Conservation (phyloP, 2,797 vertebrate genomes). For the Florisuga fusca region DNA sequence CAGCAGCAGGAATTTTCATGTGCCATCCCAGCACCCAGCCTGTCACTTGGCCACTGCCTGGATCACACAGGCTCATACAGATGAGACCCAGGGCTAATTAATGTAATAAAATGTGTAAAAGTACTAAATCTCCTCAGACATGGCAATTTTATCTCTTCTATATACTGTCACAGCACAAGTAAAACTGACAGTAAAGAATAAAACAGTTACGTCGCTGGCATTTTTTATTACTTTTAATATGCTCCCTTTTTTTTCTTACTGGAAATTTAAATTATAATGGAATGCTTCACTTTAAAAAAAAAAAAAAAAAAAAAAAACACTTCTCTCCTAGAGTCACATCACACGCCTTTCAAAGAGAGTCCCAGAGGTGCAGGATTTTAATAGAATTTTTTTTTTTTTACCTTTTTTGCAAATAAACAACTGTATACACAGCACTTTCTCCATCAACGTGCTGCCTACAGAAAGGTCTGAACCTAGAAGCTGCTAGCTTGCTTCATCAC, state of each 20-base stretch:
- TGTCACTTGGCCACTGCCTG: neutral
- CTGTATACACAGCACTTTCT: neutral
- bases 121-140: neutral
- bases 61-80: fast-evolving
- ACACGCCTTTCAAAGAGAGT: slow-evolving; percentile 9
- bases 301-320: neutral
- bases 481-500: neutral
- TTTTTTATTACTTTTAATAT: slow-evolving; percentile 44
- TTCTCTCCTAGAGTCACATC: slow-evolving; percentile 36
- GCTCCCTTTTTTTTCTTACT: neutral
- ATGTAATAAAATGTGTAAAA: neutral
- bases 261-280: slow-evolving; percentile 72
- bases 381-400: neutral
- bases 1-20: neutral
- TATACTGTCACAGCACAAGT: neutral
- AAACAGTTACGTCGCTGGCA: neutral
- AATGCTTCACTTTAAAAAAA: slow-evolving; percentile 37
- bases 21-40: neutral
- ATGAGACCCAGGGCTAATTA: neutral
- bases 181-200: slow-evolving; percentile 42
- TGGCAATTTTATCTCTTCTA: neutral
- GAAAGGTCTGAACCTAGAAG: neutral
- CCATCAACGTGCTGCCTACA: neutral
- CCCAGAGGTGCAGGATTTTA: slow-evolving; percentile 45
- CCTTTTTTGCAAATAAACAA: slow-evolving; percentile 39